These are phyloP conservation scores for Euwallacea fornicatus DNA, from an alignment of 1,140 invertebrate species.

Conservation along the genomic window DNA sequence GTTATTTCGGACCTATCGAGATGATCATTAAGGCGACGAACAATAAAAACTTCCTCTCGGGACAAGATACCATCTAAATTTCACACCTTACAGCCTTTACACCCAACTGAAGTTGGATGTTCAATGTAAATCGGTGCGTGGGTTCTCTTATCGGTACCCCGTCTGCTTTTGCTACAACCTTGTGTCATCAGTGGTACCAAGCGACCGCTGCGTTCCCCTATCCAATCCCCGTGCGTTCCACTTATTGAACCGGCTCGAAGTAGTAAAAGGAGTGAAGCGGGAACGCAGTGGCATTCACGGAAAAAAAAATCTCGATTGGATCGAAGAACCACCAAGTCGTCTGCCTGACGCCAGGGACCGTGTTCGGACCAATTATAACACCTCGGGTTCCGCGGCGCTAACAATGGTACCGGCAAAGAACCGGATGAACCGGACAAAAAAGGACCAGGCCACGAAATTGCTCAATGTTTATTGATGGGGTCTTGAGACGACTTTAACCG, in stretches of 20 bases:
- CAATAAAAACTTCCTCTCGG: slow-evolving; percentile 25
- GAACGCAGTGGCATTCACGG: neutral
- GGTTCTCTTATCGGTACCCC: slow-evolving; percentile 29
- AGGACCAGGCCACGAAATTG: neutral
- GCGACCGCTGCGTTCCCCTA: slow-evolving; percentile 3
- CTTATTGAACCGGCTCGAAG: neutral
- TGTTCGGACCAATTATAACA: slow-evolving; percentile 41
- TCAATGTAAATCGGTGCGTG: slow-evolving; percentile 37
- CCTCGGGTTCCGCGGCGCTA: slow-evolving; percentile 38
- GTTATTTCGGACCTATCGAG: slow-evolving; percentile 12
- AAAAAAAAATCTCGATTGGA: slow-evolving; percentile 12
- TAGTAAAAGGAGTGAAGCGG: neutral
- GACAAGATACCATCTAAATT: slow-evolving; percentile 31
- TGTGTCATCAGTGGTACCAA: slow-evolving; percentile 31
- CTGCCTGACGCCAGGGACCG: slow-evolving; percentile 37
- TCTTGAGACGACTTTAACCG: neutral
- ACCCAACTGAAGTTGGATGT: slow-evolving; percentile 30
- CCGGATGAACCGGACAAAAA: slow-evolving; percentile 22
- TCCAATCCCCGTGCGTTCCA: too few relatives aligned
- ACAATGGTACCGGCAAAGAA: slow-evolving; percentile 30
- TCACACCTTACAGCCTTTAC: slow-evolving; percentile 36
- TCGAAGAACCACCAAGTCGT: slow-evolving; percentile 35
- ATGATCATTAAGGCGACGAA: slow-evolving; percentile 19
- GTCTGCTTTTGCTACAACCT: slow-evolving; percentile 30
- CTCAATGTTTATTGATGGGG: too few relatives aligned